Evolutionary conservation across 2,113 vertebrate genomes (phyloP), one percentile per base, ranked within the genome.

Genomic region (Trichomycterus rosablanca): DNA sequence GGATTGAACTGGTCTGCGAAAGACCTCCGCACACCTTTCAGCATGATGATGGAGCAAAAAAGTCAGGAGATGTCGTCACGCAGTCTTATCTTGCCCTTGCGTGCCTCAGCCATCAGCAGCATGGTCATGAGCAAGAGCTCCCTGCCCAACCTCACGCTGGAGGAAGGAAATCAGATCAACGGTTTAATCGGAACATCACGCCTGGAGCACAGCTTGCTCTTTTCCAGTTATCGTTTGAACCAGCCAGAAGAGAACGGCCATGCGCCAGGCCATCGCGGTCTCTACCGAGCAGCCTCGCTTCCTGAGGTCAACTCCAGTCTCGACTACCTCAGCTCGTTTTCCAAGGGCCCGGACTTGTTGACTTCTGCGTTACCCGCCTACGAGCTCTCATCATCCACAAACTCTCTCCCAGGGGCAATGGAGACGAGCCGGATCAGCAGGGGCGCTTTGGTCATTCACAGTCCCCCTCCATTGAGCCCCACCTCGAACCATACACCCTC

Each of bases 161-260:
- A 84, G 1, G 71, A 82, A 0, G 19, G 78, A n/a, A 58, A 78
- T 8, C 59, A 77, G 1, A 1, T 68, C 2, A 89, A 91, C 39
- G 86, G 66, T 23, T 0, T 22, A 1, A 14, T 42, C 0, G 24
- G 37, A 0, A 45, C 79, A 72, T 97, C 96, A 0, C 91, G 94
- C 1, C 83, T 97, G 9, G 89, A 91, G 48, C 86, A 80, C 71
- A 97, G 94, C 2, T 15, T 93, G 57, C 83, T 97, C 60, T 96
- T 93, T 32, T 74, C 87, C 12, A 78, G 65, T 68, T 59, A 43
- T 73, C 49, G 73, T 48, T 46, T 76, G 58, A 59, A 71, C 71
- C 44, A 55, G 3, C 1, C 72, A 65, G 18, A 71, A 32, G 84
- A 87, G 9, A 86, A 80, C 1, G 66, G 63, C 2, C 34, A 46